Evolutionary conservation across 92 coral and sea anemone genomes (phyloP).

Genomic region (Paragorgia papillata): DNA sequence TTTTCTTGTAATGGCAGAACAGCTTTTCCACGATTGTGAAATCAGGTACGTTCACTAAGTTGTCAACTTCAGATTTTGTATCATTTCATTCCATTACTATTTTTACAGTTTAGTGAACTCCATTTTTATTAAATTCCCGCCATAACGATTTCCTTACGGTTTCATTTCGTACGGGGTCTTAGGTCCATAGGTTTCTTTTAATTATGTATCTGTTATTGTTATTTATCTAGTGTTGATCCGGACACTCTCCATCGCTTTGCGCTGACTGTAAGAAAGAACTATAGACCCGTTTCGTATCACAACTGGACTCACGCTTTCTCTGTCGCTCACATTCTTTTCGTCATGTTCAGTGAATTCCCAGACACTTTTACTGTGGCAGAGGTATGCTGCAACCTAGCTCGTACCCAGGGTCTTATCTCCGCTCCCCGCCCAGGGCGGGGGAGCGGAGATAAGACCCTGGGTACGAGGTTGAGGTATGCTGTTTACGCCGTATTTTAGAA

Average conservation of each 20-base stretch:
- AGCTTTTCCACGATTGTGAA: conserved; percentile 67
- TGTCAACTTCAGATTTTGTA: not conserved
- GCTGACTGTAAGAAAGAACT: conserved; percentile 84
- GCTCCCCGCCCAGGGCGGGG: too few relatives aligned
- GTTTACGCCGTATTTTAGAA: not conserved
- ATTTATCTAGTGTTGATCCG: conserved; percentile 69
- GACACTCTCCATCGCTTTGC: conserved; percentile 85
- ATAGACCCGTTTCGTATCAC: conserved; percentile 86
- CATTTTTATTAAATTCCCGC: not conserved
- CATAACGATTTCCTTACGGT: too few relatives aligned
- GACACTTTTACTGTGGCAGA: conserved; percentile 70
- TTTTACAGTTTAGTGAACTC: not conserved
- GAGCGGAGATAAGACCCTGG: too few relatives aligned
- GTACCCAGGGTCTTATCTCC: too few relatives aligned
- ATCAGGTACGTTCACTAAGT: conserved; percentile 57
- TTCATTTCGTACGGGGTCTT: too few relatives aligned
- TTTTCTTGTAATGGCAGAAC: conserved; percentile 75
- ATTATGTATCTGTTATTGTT: too few relatives aligned
- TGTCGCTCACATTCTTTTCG: conserved; percentile 82
- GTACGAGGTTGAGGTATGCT: too few relatives aligned
- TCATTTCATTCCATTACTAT: too few relatives aligned
- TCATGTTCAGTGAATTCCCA: conserved; percentile 55
- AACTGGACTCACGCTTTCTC: conserved; percentile 95
- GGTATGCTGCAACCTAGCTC: conserved; percentile 50
- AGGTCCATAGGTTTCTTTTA: too few relatives aligned